Evolutionary conservation across 2,888 invertebrate genomes (phyloP).

Genomic region (Siphlonurus alternatus): DNA sequence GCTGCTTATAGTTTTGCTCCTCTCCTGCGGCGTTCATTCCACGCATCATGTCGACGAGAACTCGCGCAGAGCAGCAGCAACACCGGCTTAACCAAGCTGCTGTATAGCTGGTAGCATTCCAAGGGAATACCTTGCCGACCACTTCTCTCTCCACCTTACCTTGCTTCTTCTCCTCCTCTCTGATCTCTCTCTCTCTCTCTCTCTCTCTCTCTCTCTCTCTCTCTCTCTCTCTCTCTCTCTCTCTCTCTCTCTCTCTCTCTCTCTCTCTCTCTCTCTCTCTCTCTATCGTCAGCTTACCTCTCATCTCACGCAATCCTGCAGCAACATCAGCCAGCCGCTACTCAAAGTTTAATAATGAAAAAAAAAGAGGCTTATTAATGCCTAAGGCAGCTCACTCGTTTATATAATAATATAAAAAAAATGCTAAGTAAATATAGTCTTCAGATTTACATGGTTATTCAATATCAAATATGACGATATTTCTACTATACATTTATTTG

Average conservation of each 20-base stretch:
- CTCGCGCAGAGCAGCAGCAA: too few relatives aligned
- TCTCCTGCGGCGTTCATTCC: too few relatives aligned
- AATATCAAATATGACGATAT: too few relatives aligned
- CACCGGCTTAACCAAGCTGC: too few relatives aligned
- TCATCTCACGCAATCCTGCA: background rate
- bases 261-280: background rate
- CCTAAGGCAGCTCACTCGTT: too few relatives aligned
- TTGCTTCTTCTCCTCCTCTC: too few relatives aligned
- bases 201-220: background rate
- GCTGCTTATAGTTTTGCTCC: too few relatives aligned
- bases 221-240: background rate
- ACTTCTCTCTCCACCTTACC: background rate
- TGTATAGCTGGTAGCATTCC: background rate
- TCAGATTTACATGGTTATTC: too few relatives aligned
- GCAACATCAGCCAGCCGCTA: background rate
- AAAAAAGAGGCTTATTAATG: background rate
- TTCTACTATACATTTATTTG: too few relatives aligned
- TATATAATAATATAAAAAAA: too few relatives aligned
- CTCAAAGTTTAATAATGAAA: background rate
- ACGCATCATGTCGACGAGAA: too few relatives aligned
- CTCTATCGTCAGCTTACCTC: background rate
- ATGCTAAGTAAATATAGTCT: too few relatives aligned
- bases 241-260: background rate
- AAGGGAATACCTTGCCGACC: background rate
- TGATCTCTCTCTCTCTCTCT: background rate